phyloP scores from a whole-genome alignment of 2,888 invertebrate genomes.

The Dusona sp. region DNA sequence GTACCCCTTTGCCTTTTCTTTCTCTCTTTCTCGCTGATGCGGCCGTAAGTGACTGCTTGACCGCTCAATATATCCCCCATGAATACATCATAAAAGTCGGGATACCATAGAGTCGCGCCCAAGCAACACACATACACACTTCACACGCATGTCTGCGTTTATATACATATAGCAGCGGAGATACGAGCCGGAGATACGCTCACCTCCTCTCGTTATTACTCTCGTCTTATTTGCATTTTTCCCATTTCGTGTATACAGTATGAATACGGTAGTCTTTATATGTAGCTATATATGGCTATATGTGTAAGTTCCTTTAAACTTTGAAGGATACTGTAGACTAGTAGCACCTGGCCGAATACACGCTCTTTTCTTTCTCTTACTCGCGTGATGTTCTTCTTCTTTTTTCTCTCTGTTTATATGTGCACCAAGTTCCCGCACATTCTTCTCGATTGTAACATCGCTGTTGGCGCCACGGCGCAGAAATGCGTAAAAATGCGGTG shows the following conservation, averaged over 20 bases:
- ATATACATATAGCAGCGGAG: conserved; percentile 63
- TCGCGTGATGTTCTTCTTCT: conserved; percentile 5
- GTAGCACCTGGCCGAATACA: conserved; percentile 75
- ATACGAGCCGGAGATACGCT: conserved; percentile 77
- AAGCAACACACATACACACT: conserved; percentile 43
- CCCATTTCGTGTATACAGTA: conserved; percentile 74
- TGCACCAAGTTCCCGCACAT: conserved; percentile 22
- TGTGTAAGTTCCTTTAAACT: conserved; percentile 1
- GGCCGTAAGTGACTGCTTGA: conserved; percentile 71
- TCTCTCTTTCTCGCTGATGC: conserved; percentile 51
- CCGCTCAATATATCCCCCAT: conserved; percentile 72
- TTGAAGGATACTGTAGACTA: conserved; percentile 49
- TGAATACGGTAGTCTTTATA: not conserved
- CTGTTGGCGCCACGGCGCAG: conserved; percentile 39
- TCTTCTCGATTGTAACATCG: conserved; percentile 38
- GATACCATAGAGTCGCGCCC: conserved; percentile 71
- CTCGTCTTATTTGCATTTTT: conserved; percentile 78
- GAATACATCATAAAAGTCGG: conserved; percentile 74
- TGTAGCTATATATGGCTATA: conserved; percentile 7
- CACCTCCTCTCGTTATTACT: conserved; percentile 79
- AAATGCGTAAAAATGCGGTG: conserved; percentile 9
- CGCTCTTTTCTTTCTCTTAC: conserved; percentile 43
- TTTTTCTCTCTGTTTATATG: not conserved
- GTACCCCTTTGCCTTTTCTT: conserved; percentile 53
- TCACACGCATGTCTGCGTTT: not conserved